A percentile compares a stretch with the other conserved stretches of the same genome.
These are phyloP conservation scores for Muscidifurax raptorellus DNA, from an alignment of 1,140 invertebrate genomes.

Conservation along the genomic window DNA sequence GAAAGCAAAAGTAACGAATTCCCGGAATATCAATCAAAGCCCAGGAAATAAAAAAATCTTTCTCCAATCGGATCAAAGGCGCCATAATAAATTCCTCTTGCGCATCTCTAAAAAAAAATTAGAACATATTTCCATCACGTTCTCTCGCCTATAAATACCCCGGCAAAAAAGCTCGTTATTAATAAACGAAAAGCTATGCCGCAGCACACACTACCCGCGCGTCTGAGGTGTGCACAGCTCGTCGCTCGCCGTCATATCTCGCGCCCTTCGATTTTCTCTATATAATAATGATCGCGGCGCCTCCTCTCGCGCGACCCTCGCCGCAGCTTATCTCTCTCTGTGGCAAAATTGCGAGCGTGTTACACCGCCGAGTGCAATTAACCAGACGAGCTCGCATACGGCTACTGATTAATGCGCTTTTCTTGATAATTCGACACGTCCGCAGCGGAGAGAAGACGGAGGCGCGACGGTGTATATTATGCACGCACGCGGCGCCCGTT, in stretches of 20 bases:
- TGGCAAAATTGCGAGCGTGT: not conserved
- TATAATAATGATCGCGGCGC: constrained; percentile 30
- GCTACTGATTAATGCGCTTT: constrained; percentile 41
- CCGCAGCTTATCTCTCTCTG: not conserved
- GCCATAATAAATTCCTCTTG: not conserved
- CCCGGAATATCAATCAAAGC: too few relatives aligned
- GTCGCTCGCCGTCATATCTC: not conserved
- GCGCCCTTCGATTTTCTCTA: constrained; percentile 28
- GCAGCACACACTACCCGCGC: not conserved
- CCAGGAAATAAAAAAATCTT: too few relatives aligned
- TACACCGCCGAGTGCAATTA: constrained; percentile 28
- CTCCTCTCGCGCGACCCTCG: not conserved
- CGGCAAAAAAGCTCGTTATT: constrained; percentile 12
- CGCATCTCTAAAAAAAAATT: not conserved
- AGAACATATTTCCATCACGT: not conserved
- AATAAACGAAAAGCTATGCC: constrained; percentile 23
- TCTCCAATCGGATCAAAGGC: not conserved
- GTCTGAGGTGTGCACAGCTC: not conserved
- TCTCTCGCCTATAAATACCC: not conserved
- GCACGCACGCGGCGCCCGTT: not conserved
- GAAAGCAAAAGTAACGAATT: too few relatives aligned
- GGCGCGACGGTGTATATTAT: not conserved
- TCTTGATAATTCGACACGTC: constrained; percentile 42
- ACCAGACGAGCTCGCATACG: not conserved
- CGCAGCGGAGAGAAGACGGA: not conserved